Conservation (phyloP, 53 echinoderm and acorn worm species). For the Holothuria leucospilota region DNA sequence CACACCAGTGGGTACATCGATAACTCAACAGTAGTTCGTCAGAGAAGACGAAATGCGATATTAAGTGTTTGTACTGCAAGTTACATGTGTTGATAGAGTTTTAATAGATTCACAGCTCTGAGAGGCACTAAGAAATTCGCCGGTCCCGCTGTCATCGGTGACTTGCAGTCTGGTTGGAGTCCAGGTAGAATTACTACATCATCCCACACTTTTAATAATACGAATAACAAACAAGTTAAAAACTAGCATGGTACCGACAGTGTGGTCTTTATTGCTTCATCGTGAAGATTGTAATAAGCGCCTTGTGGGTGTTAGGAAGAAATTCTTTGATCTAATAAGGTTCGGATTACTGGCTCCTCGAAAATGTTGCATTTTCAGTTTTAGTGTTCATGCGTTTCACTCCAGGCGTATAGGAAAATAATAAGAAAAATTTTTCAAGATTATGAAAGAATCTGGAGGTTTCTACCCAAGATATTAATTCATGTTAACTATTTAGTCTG, state of each 20-base stretch:
- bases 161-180: background rate
- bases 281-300: background rate
- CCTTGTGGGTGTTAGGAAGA: background rate
- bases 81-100: conserved; percentile 25
- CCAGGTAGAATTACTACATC: conserved; percentile 35
- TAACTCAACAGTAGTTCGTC: background rate
- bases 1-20: conserved; percentile 1
- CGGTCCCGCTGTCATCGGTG: conserved; percentile 23
- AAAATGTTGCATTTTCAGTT: too few species aligned
- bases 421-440: too few species aligned
- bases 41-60: conserved; percentile 8
- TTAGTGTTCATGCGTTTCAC: too few species aligned
- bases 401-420: too few species aligned
- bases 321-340: too few species aligned
- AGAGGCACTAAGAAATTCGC: background rate
- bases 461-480: too few species aligned
- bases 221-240: too few species aligned
- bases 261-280: background rate
- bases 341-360: too few species aligned
- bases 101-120: conserved; percentile 30
- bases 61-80: conserved; percentile 17
- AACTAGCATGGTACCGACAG: too few species aligned
- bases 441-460: too few species aligned
- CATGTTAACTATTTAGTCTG: too few species aligned
- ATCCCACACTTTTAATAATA: conserved; percentile 24